These are phyloP conservation scores for Lordiphosa stackelbergi DNA, from an alignment of 1,140 invertebrate species.

Conservation along the genomic window DNA sequence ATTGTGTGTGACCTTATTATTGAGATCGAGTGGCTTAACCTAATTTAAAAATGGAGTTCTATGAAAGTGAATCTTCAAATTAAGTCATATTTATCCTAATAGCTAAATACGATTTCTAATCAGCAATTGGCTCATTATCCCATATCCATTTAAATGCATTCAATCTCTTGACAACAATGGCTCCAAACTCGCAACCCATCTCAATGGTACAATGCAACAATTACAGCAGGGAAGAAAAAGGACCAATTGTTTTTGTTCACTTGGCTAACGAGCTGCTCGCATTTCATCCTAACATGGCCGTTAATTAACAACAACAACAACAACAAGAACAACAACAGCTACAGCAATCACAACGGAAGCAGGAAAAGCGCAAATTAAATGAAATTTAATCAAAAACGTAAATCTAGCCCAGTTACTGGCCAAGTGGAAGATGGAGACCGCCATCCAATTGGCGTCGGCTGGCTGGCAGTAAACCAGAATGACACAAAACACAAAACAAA, in stretches of 20 bases:
- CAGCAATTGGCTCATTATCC: no score
- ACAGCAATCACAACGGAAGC: constrained; percentile 26
- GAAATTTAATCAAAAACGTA: constrained; percentile 72
- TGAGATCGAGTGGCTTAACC: no score
- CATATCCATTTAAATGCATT: not conserved
- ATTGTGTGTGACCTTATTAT: no score
- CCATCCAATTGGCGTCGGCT: constrained; percentile 27
- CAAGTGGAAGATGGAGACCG: constrained; percentile 19
- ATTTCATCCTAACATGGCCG: constrained; percentile 40
- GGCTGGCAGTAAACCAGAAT: constrained; percentile 47
- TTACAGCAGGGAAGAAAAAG: constrained; percentile 31
- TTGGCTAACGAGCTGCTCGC: constrained; percentile 59
- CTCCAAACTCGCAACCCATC: constrained; percentile 3
- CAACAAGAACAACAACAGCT: no score
- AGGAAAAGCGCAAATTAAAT: constrained; percentile 64
- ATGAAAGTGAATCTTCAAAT: no score
- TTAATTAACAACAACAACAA: constrained; percentile 55
- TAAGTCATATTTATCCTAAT: no score
- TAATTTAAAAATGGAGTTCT: no score
- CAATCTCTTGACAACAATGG: not conserved
- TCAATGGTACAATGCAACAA: constrained; percentile 42
- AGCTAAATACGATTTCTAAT: no score
- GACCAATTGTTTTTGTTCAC: not conserved
- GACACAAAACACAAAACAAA: constrained; percentile 39
- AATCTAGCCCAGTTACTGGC: constrained; percentile 61